Evolutionary conservation across 2,113 vertebrate species (phyloP), one percentile per base, ranked within the genome.

Genomic region (Paralichthys olivaceus): DNA sequence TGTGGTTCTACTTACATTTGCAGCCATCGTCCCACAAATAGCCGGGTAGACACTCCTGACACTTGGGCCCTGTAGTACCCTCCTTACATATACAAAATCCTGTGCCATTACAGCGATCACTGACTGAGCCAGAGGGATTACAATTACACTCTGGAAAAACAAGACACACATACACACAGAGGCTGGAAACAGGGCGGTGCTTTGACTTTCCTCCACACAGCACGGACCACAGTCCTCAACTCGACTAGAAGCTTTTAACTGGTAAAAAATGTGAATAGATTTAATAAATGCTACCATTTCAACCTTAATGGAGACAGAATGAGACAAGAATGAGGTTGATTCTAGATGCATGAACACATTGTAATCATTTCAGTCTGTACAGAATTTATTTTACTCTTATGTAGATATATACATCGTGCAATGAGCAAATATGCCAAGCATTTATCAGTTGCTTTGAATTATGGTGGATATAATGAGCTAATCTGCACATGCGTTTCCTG

Each of bases 31-130:
- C 96, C 97, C 97, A 98, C 94, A 96, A 96, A 97, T 96, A 98
- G 94, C 97, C 96, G 71, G 96, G 96, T 90, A 97, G 97, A 96
- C 97, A 99, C 91, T 96, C 94, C 93, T 96, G 96, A 96, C 97
- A 99, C 93, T 97, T 98, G 92, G 95, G 94, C 95, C 97, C 97
- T 94, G 97, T 96, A 4, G 96, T 93, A 94, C 97, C 97, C 92
- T 96, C 94, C 95, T 98, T 99, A 97, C 97, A 99, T 95, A 96
- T 95, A 98, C 97, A 99, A 96, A 96, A 96, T 97, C 97, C 97
- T 94, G 96, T 98, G 96, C 94, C 96, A 97, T 98, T 98, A 98
- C 97, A 99, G 95, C 94, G 96, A 93, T 95, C 96, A 95, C 93
- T 96, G 95, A 97, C 94, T 94, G 97, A 98, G 94, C 97, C 97